phyloP scores from a whole-genome alignment of 2,888 invertebrate genomes.

The Digitonthophagus gazella region DNA sequence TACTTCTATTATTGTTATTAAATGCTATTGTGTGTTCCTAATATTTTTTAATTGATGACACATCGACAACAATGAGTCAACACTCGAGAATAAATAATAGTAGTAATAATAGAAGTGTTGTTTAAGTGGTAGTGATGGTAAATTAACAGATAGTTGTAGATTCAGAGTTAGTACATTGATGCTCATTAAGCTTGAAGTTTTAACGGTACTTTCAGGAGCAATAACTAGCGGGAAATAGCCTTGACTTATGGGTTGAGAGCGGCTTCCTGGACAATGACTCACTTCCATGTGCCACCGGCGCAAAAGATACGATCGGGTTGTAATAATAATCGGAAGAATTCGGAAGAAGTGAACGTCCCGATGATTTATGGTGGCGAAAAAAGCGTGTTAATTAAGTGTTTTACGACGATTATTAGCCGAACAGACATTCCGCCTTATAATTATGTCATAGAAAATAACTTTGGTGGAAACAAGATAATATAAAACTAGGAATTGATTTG shows the following conservation, averaged over 20 bases:
- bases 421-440: not conserved
- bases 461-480: too few relatives aligned
- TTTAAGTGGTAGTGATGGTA: too few relatives aligned
- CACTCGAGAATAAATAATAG: too few relatives aligned
- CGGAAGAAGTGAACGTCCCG: not conserved
- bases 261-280: not conserved
- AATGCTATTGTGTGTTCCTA: too few relatives aligned
- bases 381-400: not conserved
- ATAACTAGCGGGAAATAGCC: not conserved
- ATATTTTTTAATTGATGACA: too few relatives aligned
- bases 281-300: not conserved
- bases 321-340: not conserved
- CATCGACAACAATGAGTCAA: too few relatives aligned
- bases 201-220: not conserved
- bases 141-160: too few relatives aligned
- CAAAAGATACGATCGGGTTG: not conserved
- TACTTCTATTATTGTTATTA: too few relatives aligned
- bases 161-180: too few relatives aligned
- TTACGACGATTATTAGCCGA: not conserved
- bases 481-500: too few relatives aligned
- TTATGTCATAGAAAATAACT: not conserved
- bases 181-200: not conserved
- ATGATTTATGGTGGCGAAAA: too few relatives aligned
- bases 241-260: not conserved
- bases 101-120: too few relatives aligned